Conservation (phyloP, 2,888 invertebrate genomes). For the Ophioninae sp. region DNA sequence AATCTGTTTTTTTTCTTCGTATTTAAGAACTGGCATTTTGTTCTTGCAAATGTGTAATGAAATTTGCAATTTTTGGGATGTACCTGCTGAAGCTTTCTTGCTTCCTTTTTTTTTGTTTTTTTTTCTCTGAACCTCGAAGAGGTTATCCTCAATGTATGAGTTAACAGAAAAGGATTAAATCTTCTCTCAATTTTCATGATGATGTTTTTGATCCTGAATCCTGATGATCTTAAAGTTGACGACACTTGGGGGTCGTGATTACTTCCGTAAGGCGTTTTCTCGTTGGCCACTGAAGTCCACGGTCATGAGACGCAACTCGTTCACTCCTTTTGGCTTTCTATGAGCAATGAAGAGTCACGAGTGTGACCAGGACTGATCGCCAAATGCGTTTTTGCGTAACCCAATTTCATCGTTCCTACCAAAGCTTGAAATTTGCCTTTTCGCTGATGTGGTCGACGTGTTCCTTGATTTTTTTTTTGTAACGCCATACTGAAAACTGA, state of each 20-base stretch:
- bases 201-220: neutral
- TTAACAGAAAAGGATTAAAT: neutral
- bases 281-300: neutral
- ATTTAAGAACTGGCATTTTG: neutral
- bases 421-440: slow-evolving; percentile 40
- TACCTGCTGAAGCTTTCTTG: neutral
- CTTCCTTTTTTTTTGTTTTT: neutral
- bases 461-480: neutral
- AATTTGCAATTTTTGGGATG: neutral
- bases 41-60: neutral
- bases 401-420: slow-evolving; percentile 8
- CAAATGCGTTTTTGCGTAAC: slow-evolving; percentile 8
- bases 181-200: neutral
- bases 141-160: neutral
- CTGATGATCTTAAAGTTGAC: slow-evolving; percentile 26
- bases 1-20: neutral
- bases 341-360: slow-evolving; percentile 1
- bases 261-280: slow-evolving; percentile 30
- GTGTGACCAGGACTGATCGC: slow-evolving; percentile 13
- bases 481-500: slow-evolving; percentile 9
- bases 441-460: slow-evolving; percentile 2
- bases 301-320: neutral
- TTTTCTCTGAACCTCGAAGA: neutral
- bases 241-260: slow-evolving; percentile 28
- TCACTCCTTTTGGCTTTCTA: slow-evolving; percentile 2